A percentile compares a stretch with the other conserved stretches of the same genome.
phyloP scores from a whole-genome alignment of 2,113 vertebrate species.

The Mormyrus iriodes region DNA sequence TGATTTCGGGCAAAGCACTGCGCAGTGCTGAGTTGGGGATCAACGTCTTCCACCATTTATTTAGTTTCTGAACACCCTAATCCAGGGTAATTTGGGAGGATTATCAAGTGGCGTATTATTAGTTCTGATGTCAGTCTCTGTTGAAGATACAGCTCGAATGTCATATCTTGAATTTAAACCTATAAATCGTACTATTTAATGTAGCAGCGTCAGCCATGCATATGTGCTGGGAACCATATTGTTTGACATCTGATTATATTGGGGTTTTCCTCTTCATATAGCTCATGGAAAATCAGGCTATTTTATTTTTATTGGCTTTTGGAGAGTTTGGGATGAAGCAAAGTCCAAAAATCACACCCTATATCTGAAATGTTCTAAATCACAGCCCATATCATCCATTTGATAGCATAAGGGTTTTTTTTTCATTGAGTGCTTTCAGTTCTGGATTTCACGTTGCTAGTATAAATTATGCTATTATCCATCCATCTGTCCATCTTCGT shows the following conservation, averaged over 20 bases:
- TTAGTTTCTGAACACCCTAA: background rate
- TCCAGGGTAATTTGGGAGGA: background rate
- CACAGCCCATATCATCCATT: background rate
- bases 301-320: background rate
- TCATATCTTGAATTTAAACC: background rate
- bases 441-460: background rate
- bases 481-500: background rate
- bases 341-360: background rate
- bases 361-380: background rate
- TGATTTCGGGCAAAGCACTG: slow-evolving; percentile 71
- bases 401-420: background rate
- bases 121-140: background rate
- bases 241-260: background rate
- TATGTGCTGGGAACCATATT: background rate
- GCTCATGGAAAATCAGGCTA: background rate
- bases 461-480: background rate
- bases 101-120: background rate
- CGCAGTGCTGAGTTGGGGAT: slow-evolving; percentile 66
- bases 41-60: slow-evolving; percentile 39
- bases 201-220: background rate
- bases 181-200: background rate
- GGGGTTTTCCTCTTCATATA: background rate
- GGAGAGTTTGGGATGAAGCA: background rate
- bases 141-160: background rate
- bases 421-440: no score